Evolutionary conservation across 2,113 vertebrate species (phyloP).

Genomic region (Notechis scutatus): DNA sequence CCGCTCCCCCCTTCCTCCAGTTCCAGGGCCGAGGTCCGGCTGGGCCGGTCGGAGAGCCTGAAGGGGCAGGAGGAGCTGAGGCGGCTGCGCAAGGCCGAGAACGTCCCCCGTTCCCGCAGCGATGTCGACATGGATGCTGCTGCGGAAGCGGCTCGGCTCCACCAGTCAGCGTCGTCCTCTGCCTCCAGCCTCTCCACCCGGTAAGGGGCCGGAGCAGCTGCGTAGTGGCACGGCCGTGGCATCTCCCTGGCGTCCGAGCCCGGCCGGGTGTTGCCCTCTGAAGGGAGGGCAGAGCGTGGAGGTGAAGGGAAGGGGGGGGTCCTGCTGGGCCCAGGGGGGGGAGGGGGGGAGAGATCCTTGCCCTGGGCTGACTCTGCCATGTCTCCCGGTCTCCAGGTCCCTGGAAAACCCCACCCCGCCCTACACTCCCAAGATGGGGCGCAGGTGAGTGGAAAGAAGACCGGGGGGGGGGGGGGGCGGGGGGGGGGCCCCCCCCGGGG

Average conservation of each 20-base stretch:
- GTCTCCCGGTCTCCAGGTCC: constrained; percentile 72
- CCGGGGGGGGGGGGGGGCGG: too few relatives aligned
- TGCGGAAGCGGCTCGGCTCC: constrained; percentile 76
- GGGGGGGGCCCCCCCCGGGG: too few relatives aligned
- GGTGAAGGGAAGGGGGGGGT: neutral
- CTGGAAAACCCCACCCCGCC: constrained; percentile 92
- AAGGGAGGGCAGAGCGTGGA: fast-evolving
- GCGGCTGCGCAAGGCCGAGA: constrained; percentile 74
- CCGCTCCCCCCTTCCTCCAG: constrained; percentile 23
- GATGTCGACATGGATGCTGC: constrained; percentile 94
- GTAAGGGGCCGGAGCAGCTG: constrained; percentile 42
- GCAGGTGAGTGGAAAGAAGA: constrained; percentile 73
- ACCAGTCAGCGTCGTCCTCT: constrained; percentile 85
- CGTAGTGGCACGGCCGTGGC: neutral
- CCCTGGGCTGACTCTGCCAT: neutral
- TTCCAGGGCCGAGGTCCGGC: constrained; percentile 71
- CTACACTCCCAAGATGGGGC: constrained; percentile 87
- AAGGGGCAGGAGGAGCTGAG: constrained; percentile 90
- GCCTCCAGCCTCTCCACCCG: constrained; percentile 87
- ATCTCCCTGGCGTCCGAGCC: neutral
- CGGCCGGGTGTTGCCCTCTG: fast-evolving
- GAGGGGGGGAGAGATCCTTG: neutral
- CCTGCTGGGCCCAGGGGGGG: neutral
- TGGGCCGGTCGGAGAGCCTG: constrained; percentile 89
- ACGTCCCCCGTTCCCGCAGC: constrained; percentile 87